These are phyloP conservation scores for Anastatus disparis DNA, from an alignment of 1,140 invertebrate species.

Conservation along the genomic window DNA sequence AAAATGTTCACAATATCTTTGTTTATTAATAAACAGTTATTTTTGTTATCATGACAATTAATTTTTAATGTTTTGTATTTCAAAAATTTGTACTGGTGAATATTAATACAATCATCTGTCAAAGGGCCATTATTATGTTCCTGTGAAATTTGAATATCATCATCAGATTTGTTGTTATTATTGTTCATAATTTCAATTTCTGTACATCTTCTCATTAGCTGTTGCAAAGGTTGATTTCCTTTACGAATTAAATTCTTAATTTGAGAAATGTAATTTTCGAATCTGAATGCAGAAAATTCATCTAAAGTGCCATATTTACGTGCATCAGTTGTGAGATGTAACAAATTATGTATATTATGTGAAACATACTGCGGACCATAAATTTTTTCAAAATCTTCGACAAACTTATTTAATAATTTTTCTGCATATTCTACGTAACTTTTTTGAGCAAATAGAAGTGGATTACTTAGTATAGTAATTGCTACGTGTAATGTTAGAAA, in stretches of 20 bases:
- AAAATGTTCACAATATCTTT: not conserved
- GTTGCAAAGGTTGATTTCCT: conserved; percentile 38
- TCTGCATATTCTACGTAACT: conserved; percentile 37
- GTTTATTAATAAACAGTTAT: not conserved
- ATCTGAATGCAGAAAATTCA: conserved; percentile 39
- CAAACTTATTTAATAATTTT: conserved; percentile 38
- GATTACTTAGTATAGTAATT: conserved; percentile 23
- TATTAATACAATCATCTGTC: not conserved
- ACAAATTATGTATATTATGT: conserved; percentile 46
- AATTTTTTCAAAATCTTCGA: conserved; percentile 39
- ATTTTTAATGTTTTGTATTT: not conserved
- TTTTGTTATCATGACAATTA: not conserved
- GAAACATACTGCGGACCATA: conserved; percentile 44
- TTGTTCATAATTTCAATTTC: not conserved
- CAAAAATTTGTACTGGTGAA: not conserved
- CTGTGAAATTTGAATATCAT: not conserved
- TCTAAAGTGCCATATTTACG: conserved; percentile 38
- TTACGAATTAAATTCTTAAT: conserved; percentile 38
- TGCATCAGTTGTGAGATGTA: conserved; percentile 44
- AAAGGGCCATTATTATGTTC: not conserved
- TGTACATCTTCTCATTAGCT: conserved; percentile 29
- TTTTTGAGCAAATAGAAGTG: not conserved
- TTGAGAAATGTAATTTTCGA: conserved; percentile 41
- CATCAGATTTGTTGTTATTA: not conserved
- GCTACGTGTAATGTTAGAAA: conserved; percentile 40